Evolutionary conservation across 2,888 invertebrate species (phyloP), one percentile per base, ranked within the genome.

Genomic region (Acronicta psi): DNA sequence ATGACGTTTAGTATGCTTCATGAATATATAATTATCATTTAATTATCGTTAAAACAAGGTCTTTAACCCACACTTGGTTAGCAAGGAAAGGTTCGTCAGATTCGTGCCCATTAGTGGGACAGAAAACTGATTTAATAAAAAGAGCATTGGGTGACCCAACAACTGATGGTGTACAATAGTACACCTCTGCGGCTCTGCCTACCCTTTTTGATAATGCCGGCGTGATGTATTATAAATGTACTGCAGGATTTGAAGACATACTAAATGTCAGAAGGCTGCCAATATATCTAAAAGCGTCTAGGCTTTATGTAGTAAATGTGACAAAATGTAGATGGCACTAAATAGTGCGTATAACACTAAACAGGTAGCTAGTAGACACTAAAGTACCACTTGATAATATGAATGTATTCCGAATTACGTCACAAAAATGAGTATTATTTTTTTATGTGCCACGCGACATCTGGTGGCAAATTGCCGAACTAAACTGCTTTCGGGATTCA

Each of bases 351-450:
- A 41, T 56, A 50, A 73, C 53, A 64, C 46, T 55, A 44, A 70
- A 71, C 56, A 73, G 64, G 45, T 75, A 75, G 65, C 43, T 50
- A 50, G 47, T 59, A 69, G 53, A 44, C 43, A 68, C 36, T 58
- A 50, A 75, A 70, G 42, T 65, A 62, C 58, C 58, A 64, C 44
- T 31, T 60, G 57, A 5, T 29, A 29, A 11, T 29, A 29, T 37
- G 55, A 58, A 59, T 69, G 66, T 66, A 69, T 54, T 46, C 73
- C 73, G 76, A 74, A 74, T 76, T 66, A 73, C 8, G 55, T 67
- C 77, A 59, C 59, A 63, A 66, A 51, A 37, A 47, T 72, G 13
- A 59, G 34, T 56, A 49, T 73, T 61, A 75, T 47, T 62, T 50
- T 34, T 29, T 38, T 54, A 51, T 43, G 34, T 37, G 49, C 42